Evolutionary conservation across 2,888 invertebrate genomes (phyloP).

Genomic region (Eupithecia insigniata): DNA sequence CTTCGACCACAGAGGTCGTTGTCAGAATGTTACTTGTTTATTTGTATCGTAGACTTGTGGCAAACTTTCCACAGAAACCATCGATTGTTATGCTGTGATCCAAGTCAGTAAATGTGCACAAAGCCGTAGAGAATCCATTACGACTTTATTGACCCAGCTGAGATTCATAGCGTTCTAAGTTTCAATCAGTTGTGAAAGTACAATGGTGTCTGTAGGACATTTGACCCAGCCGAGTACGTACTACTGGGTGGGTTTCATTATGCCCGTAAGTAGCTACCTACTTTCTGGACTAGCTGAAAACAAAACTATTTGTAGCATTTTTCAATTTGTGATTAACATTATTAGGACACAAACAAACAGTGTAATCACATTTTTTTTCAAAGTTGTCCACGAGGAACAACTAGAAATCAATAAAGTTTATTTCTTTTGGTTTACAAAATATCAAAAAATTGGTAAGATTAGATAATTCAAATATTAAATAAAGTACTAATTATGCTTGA

Average conservation of each 20-base stretch:
- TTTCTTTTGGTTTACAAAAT: too few relatives aligned
- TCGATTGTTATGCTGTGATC: neutral
- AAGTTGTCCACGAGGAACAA: too few relatives aligned
- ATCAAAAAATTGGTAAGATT: too few relatives aligned
- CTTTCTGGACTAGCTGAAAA: neutral
- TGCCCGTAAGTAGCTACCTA: too few relatives aligned
- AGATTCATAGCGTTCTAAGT: constrained; percentile 1
- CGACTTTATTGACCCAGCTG: neutral
- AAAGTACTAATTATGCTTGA: too few relatives aligned
- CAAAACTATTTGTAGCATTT: neutral
- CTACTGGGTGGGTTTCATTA: neutral
- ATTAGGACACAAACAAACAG: neutral
- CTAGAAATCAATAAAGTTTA: too few relatives aligned
- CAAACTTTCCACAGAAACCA: neutral
- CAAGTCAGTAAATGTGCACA: neutral
- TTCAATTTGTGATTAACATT: neutral
- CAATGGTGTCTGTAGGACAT: neutral
- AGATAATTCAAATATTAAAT: too few relatives aligned
- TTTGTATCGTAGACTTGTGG: neutral
- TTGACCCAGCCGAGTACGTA: neutral
- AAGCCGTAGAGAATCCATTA: neutral
- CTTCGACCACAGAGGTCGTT: too few relatives aligned
- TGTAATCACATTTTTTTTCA: too few relatives aligned
- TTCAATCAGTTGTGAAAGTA: neutral
- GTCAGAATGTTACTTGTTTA: neutral